Base-by-base conservation (phyloP, 2,113 vertebrate species). In the Suncus etruscus region DNA sequence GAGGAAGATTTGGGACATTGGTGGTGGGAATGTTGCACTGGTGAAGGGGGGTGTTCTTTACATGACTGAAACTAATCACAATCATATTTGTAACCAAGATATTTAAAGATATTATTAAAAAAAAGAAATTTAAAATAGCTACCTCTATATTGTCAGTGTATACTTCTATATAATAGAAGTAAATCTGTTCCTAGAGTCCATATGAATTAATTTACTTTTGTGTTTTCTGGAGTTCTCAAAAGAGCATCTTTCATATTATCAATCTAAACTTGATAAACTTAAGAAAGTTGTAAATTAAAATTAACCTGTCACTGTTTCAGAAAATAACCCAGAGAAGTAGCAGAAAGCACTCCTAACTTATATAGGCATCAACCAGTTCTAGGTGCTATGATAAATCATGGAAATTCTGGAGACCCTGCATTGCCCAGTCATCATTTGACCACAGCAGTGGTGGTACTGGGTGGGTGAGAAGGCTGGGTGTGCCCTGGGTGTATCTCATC, bases 401-500 rank as follows among this genome's bases (percentile, higher is more conserved):
- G 77, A 77, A 89, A 65, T 9, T 0, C 3, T 47, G 65, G 61
- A 18, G 24, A 15, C 27, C 24, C 8, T 3, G 5, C 1, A 66
- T 6, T 47, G 14, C 39, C 6, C 0, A 45, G 66, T 15, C 11
- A 0, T 10, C 45, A 83, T 82, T 66, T 11, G 0, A 1, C 31
- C 48, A 14, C 18, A 0, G 16, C 0, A 6, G 27, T 8, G 22
- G 22, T 22, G 3, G 24, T 25, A 12, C 11, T 45, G 39, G 24
- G 73, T 25, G 50, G 29, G 15, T 7, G 39, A 69, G 25, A 66
- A 20, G 58, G 15, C 16, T 61, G 58, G 18, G 18, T 61, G 18
- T 61, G 16, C 22, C 18, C 20, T 22, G 58, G 6, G 58, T 61
- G 54, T 4, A 7, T 22, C 39, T 85, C 1, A 1, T 39, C 16